A percentile compares a stretch with the other conserved stretches of the same genome.
Conservation (phyloP, 2,113 vertebrate species). For the Atrichornis clamosus region DNA sequence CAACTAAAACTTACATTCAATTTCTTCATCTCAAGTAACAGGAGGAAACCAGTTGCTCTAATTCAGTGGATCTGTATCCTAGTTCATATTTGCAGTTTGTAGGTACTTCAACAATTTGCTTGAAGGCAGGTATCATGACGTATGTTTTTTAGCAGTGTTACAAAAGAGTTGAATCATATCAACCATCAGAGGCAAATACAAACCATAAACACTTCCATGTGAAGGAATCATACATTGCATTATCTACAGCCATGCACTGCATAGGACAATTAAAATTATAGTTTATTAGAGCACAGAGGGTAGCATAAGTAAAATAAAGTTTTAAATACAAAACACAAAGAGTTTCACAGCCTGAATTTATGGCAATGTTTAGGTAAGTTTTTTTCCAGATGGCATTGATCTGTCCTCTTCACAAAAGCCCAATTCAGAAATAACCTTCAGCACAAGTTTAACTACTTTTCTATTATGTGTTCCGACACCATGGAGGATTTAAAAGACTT, state of each 20-base stretch:
- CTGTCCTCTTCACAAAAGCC: background rate
- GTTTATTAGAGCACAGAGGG: background rate
- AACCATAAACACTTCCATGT: background rate
- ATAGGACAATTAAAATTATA: background rate
- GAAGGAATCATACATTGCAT: background rate
- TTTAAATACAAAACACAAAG: conserved; percentile 19
- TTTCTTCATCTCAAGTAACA: background rate
- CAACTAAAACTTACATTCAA: background rate
- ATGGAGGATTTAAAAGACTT: background rate
- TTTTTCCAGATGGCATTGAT: background rate
- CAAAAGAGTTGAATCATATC: background rate
- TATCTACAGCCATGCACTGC: conserved; percentile 17
- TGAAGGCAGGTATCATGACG: background rate
- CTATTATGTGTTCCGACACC: background rate
- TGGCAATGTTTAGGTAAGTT: background rate
- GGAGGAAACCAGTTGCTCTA: background rate
- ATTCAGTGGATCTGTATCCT: background rate
- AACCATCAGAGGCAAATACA: background rate
- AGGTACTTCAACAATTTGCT: background rate
- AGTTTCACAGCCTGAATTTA: background rate
- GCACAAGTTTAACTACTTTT: background rate
- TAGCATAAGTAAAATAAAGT: background rate
- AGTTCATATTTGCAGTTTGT: background rate
- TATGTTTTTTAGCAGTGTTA: background rate
- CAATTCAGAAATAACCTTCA: background rate